phyloP scores from a whole-genome alignment of 2,888 invertebrate genomes.

The Tenthredo notha region DNA sequence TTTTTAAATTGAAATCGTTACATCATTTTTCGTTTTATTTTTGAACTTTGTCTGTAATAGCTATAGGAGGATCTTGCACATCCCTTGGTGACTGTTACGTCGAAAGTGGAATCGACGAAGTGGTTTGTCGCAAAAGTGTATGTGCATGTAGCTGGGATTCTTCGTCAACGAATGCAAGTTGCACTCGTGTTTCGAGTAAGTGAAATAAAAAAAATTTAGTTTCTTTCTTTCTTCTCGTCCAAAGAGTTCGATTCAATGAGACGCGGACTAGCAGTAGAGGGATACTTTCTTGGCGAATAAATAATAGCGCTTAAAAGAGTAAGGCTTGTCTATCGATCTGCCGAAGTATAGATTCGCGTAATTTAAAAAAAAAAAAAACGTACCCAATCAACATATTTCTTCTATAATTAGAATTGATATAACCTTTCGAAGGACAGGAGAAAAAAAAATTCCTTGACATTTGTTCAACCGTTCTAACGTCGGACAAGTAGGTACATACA shows the following conservation, averaged over 20 bases:
- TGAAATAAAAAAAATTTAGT: neutral
- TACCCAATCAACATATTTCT: constrained; percentile 12
- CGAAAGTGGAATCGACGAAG: constrained; percentile 54
- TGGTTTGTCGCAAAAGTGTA: constrained; percentile 60
- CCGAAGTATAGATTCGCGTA: neutral
- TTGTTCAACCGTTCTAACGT: neutral
- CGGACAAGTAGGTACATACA: neutral
- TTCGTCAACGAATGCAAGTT: constrained; percentile 48
- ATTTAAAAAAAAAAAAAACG: neutral
- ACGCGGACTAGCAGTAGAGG: neutral
- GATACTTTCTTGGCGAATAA: neutral
- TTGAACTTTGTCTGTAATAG: constrained; percentile 61
- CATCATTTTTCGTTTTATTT: neutral
- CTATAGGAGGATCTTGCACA: constrained; percentile 64
- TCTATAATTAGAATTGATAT: constrained; percentile 4
- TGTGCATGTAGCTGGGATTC: constrained; percentile 58
- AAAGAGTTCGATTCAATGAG: neutral
- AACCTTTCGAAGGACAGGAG: constrained; percentile 10
- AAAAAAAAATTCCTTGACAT: constrained; percentile 33
- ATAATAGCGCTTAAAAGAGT: neutral
- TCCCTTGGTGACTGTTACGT: constrained; percentile 67
- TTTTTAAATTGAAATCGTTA: neutral
- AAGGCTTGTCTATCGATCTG: constrained; percentile 7
- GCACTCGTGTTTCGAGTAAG: constrained; percentile 38
- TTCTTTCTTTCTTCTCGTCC: neutral